phyloP scores from a whole-genome alignment of 2,113 vertebrate genomes.

The Pavo muticus region DNA sequence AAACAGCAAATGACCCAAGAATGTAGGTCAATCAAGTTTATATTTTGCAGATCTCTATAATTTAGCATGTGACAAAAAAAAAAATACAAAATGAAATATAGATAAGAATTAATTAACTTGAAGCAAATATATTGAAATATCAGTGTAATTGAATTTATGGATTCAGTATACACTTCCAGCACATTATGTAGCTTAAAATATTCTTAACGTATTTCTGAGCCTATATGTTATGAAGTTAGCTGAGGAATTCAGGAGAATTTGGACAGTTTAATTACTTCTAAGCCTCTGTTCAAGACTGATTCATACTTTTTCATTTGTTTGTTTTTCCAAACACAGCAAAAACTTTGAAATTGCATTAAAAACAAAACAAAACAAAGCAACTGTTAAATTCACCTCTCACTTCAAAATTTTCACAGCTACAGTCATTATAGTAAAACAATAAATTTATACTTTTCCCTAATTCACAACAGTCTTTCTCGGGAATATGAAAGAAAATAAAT shows the following conservation, averaged over 20 bases:
- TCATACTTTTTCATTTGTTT: no score
- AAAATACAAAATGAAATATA: conserved; percentile 20
- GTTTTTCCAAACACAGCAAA: not conserved
- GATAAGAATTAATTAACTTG: not conserved
- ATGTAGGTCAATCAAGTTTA: conserved; percentile 37
- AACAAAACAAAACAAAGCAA: no score
- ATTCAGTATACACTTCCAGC: not conserved
- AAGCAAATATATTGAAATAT: not conserved
- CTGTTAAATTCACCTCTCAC: not conserved
- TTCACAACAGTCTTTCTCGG: not conserved
- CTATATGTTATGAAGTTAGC: not conserved
- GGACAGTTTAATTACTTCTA: not conserved
- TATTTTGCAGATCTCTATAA: not conserved
- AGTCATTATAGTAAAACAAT: not conserved
- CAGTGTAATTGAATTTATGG: not conserved
- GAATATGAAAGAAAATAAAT: not conserved
- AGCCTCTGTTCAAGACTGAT: rapidly evolving
- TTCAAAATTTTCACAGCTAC: not conserved
- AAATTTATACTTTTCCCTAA: not conserved
- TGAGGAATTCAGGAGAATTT: not conserved
- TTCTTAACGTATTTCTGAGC: not conserved
- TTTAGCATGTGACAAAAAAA: not conserved
- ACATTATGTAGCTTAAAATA: not conserved
- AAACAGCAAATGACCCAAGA: conserved; percentile 34
- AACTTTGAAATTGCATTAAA: not conserved